A percentile compares a stretch with the other conserved stretches of the same genome.
These are phyloP conservation scores for Lophius piscatorius DNA, from an alignment of 2,113 vertebrate genomes.

Conservation along the genomic window DNA sequence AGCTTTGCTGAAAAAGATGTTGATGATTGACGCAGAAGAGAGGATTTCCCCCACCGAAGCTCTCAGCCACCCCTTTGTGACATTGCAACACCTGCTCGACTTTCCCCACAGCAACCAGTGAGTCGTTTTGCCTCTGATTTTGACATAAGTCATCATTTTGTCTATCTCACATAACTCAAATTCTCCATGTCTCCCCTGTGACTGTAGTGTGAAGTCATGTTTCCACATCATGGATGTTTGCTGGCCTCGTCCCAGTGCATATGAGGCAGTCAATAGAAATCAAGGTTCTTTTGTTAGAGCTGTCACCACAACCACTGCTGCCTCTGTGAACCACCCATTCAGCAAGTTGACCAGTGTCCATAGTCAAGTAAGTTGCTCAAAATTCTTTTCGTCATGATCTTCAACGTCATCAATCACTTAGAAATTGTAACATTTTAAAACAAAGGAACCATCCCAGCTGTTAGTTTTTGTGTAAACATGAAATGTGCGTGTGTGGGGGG, in stretches of 20 bases:
- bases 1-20: slow-evolving; percentile 96
- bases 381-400: too few relatives aligned
- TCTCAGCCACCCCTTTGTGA: slow-evolving; percentile 94
- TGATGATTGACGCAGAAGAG: slow-evolving; percentile 95
- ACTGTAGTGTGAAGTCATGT: slow-evolving; percentile 92
- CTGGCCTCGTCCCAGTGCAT: slow-evolving; percentile 86
- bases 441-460: background rate
- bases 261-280: slow-evolving; percentile 88
- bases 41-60: slow-evolving; percentile 92
- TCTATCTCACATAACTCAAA: background rate
- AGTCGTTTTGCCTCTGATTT: slow-evolving; percentile 46
- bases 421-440: background rate
- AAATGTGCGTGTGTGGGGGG: too few relatives aligned
- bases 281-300: slow-evolving; percentile 90
- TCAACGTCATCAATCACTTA: background rate
- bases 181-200: background rate
- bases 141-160: background rate
- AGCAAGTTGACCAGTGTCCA: slow-evolving; percentile 90
- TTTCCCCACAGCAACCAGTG: slow-evolving; percentile 99
- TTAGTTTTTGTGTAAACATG: too few relatives aligned
- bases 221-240: slow-evolving; percentile 99
- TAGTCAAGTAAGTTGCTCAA: slow-evolving; percentile 85
- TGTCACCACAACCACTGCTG: slow-evolving; percentile 79
- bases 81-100: slow-evolving; percentile 97
- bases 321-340: slow-evolving; percentile 86